Conservation (phyloP, 2,113 vertebrate species). For the Brienomyrus longianalis region DNA sequence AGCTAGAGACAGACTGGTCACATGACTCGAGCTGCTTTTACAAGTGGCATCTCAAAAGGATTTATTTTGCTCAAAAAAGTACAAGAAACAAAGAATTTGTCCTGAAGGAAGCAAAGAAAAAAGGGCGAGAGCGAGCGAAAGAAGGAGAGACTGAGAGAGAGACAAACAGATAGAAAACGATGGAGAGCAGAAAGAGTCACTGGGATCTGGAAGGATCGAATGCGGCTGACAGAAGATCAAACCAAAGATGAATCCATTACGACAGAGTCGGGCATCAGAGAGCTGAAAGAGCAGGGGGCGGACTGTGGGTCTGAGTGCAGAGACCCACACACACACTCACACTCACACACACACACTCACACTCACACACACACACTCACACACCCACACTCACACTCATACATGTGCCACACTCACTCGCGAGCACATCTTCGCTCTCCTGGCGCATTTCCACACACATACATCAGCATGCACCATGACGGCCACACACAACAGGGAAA, state of each 20-base stretch:
- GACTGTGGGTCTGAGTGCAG: background rate
- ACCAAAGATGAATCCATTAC: background rate
- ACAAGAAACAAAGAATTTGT: slow-evolving; percentile 42
- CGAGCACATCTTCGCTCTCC: background rate
- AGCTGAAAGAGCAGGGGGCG: background rate
- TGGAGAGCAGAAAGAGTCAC: slow-evolving; percentile 20
- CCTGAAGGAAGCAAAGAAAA: slow-evolving; percentile 60
- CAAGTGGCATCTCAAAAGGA: slow-evolving; percentile 36
- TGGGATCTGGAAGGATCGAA: slow-evolving; percentile 42
- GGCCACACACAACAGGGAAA: background rate
- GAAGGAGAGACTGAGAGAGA: slow-evolving; percentile 40
- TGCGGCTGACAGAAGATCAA: slow-evolving; percentile 36
- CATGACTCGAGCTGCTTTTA: slow-evolving; percentile 40
- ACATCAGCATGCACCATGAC: background rate
- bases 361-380: background rate
- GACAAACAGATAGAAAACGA: slow-evolving; percentile 21
- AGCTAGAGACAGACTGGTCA: slow-evolving; percentile 32
- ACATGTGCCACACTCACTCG: background rate
- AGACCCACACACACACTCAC: background rate
- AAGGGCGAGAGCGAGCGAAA: slow-evolving; percentile 20
- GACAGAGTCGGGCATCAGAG: background rate
- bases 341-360: background rate
- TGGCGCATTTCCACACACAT: background rate
- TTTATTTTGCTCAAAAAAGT: slow-evolving; percentile 35
- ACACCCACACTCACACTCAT: background rate